Conservation (phyloP, 30 jellyfish, hydroid and myxozoan species). For the Cassiopea xamachana region DNA sequence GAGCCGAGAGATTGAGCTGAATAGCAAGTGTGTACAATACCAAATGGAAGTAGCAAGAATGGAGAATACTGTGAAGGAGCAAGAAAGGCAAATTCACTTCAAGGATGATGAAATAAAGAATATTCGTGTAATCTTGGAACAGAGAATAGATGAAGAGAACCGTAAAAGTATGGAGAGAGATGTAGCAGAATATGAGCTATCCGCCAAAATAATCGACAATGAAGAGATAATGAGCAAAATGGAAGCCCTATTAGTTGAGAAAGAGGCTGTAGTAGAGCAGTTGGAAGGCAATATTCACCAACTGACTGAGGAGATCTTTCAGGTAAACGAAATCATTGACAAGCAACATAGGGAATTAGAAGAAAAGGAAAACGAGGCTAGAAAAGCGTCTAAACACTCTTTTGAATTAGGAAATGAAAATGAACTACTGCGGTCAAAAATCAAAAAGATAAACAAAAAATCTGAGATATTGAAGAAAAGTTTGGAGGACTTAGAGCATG, state of each 20-base stretch:
- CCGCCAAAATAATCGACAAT: constrained; percentile 15
- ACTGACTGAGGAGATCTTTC: constrained; percentile 43
- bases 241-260: constrained; percentile 27
- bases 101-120: constrained; percentile 37
- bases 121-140: constrained; percentile 27
- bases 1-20: constrained; percentile 41
- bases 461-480: constrained; percentile 18
- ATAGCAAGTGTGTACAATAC: constrained; percentile 20
- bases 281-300: constrained; percentile 31
- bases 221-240: constrained; percentile 31
- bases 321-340: constrained; percentile 48
- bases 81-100: constrained; percentile 2
- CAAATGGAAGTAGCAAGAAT: constrained; percentile 13
- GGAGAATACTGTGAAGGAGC: constrained; percentile 34
- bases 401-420: constrained; percentile 16
- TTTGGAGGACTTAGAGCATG: constrained; percentile 21
- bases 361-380: not conserved
- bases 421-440: not conserved
- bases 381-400: not conserved
- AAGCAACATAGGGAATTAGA: constrained; percentile 24
- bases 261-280: constrained; percentile 22
- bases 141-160: constrained; percentile 47
- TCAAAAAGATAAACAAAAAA: not conserved
- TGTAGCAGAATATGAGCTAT: constrained; percentile 31
- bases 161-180: constrained; percentile 42